These are phyloP conservation scores for Sarcophaga peregrina DNA, from an alignment of 1,140 invertebrate genomes.

Conservation along the genomic window DNA sequence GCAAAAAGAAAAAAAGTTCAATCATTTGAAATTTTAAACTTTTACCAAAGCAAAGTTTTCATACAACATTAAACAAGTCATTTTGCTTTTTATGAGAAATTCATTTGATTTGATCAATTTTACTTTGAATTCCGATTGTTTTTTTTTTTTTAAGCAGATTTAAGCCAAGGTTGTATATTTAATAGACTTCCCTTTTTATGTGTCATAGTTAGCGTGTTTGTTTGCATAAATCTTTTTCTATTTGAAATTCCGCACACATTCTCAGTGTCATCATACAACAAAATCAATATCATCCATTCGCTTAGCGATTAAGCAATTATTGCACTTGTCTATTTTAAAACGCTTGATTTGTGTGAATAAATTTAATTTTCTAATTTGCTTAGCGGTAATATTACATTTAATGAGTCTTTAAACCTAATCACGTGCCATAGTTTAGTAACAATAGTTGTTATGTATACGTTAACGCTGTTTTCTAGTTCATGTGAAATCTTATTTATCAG, in stretches of 20 bases:
- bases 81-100: not conserved
- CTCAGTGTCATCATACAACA: not conserved
- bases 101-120: not conserved
- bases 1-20: not conserved
- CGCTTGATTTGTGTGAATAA: too few species aligned
- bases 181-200: not conserved
- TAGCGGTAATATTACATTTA: not conserved
- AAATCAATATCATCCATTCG: not conserved
- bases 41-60: not conserved
- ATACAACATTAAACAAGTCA: not conserved
- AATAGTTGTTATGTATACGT: not conserved
- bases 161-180: slow-evolving; percentile 12
- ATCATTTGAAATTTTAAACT: not conserved
- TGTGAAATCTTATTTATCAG: not conserved
- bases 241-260: not conserved
- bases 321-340: not conserved
- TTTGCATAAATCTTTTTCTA: slow-evolving; percentile 8
- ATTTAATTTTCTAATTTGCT: not conserved
- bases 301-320: not conserved
- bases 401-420: slow-evolving; percentile 10
- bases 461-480: not conserved
- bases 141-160: not conserved
- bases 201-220: not conserved
- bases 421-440: not conserved
- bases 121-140: too few species aligned